Base-by-base conservation (phyloP, 2,113 vertebrate genomes). In the Atrichornis clamosus region DNA sequence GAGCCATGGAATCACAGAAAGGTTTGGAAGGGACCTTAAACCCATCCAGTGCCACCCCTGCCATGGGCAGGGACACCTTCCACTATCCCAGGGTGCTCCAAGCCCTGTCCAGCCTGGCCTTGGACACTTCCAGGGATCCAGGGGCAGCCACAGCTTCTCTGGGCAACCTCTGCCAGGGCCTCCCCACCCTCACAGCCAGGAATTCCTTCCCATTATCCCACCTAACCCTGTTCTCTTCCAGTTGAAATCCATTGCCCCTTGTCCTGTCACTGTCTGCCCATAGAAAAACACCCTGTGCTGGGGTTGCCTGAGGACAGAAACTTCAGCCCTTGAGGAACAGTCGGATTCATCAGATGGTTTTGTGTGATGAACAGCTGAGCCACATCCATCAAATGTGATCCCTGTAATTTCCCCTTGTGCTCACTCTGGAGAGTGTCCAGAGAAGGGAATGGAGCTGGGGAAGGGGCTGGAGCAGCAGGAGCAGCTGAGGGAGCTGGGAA, bases 111-210 rank as follows among this genome's bases (percentile, higher is more conserved):
- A 86, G 0, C 44, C 72, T 20, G 53, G 44, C 37, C 46, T 60
- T 12, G 84, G 63, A 0, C 37, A 59, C 37, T 76, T 1, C 53
- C 84, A 77, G 53, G 44, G 32, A 68, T 50, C 37, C 67, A 60
- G 35, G 26, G 6, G 13, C 72, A 86, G 52, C 52, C 62, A 7
- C 35, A 67, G 62, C 44, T 22, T 0, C 26, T 59, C 44, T 76
- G 83, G 62, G n/a, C 0, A 73, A 1, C 1, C 59, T 12, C 1
- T 64, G 0, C 55, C 58, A 73, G 49, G 4, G 4, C 8, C 41
- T 73, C 0, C 2, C 15, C 41, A 23, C 50, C 23, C 30, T 85
- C n/a, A 2, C 19, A 75, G 42, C 0, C 2, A 44, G 8, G 3
- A 73, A 67, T 67, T 58, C 24, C 20, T 67, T 3, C 70, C 58